These are phyloP conservation scores for Sycophila texana DNA, from an alignment of 2,888 invertebrate species.

Conservation along the genomic window DNA sequence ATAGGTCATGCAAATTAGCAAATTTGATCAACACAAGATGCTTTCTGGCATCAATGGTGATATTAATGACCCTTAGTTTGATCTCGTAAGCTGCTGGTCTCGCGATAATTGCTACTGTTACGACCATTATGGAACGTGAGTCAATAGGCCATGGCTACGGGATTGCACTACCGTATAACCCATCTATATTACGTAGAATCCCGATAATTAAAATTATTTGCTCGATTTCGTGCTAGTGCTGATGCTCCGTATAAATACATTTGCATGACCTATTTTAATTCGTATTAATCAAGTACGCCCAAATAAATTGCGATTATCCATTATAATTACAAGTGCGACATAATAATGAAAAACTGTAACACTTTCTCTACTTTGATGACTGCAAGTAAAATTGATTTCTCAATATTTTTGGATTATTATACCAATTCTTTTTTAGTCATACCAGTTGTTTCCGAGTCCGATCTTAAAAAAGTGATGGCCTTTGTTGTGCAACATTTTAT, in stretches of 20 bases:
- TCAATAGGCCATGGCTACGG: constrained; percentile 42
- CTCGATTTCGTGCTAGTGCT: background rate
- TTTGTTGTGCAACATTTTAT: background rate
- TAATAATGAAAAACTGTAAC: too few relatives aligned
- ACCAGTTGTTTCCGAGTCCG: too few relatives aligned
- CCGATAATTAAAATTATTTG: constrained; percentile 46
- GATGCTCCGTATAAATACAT: constrained; percentile 12
- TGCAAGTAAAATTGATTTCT: too few relatives aligned
- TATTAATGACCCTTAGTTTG: constrained; percentile 54
- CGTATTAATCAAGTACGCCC: too few relatives aligned
- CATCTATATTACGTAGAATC: constrained; percentile 27
- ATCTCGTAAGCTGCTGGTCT: constrained; percentile 45
- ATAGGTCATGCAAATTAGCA: constrained; percentile 16
- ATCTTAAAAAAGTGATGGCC: too few relatives aligned
- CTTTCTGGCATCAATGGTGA: constrained; percentile 40
- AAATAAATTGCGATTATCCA: too few relatives aligned
- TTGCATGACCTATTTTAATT: too few relatives aligned
- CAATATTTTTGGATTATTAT: too few relatives aligned
- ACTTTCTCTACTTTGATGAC: too few relatives aligned
- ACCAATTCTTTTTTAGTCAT: too few relatives aligned
- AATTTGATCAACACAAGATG: constrained; percentile 40
- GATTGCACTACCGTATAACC: constrained; percentile 40
- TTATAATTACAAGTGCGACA: too few relatives aligned
- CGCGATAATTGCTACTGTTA: constrained; percentile 51
- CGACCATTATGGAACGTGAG: constrained; percentile 39